Evolutionary conservation across 2,113 vertebrate species (phyloP).

Genomic region (Cyprinodon brontotheroides): DNA sequence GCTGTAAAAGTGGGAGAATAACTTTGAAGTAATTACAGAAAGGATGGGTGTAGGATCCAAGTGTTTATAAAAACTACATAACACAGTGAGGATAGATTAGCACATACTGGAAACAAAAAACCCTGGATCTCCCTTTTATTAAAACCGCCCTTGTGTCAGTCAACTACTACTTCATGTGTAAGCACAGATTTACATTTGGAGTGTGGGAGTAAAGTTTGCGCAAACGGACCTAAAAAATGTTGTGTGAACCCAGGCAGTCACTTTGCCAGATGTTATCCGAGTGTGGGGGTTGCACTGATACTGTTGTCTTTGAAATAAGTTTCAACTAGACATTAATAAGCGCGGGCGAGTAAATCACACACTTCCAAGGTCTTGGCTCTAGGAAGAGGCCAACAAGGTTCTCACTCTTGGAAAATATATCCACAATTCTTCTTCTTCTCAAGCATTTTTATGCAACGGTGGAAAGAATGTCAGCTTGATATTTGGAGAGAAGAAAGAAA

Average conservation of each 20-base stretch:
- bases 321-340: slow-evolving; percentile 72
- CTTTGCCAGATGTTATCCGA: slow-evolving; percentile 57
- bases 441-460: slow-evolving; percentile 80
- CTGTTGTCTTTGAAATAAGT: slow-evolving; percentile 62
- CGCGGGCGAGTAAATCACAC: slow-evolving; percentile 72
- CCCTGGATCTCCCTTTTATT: background rate
- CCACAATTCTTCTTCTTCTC: slow-evolving; percentile 68
- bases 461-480: slow-evolving; percentile 80
- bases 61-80: slow-evolving; percentile 1
- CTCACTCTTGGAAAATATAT: slow-evolving; percentile 72
- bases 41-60: background rate
- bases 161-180: background rate
- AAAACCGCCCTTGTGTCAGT: slow-evolving; percentile 2
- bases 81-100: background rate
- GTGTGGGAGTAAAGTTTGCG: slow-evolving; percentile 33
- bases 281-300: slow-evolving; percentile 32
- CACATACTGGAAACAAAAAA: background rate
- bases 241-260: slow-evolving; percentile 51
- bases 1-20: background rate
- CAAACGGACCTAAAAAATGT: slow-evolving; percentile 33
- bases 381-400: slow-evolving; percentile 66
- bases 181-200: slow-evolving; percentile 31
- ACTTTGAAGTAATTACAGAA: background rate
- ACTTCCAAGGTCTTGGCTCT: slow-evolving; percentile 60
- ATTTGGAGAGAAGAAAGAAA: slow-evolving; percentile 74